A percentile compares a stretch with the other conserved stretches of the same genome.
Evolutionary conservation across 35 echinoderm and acorn worm species (phyloP).

Genomic region (Acanthaster planci): DNA sequence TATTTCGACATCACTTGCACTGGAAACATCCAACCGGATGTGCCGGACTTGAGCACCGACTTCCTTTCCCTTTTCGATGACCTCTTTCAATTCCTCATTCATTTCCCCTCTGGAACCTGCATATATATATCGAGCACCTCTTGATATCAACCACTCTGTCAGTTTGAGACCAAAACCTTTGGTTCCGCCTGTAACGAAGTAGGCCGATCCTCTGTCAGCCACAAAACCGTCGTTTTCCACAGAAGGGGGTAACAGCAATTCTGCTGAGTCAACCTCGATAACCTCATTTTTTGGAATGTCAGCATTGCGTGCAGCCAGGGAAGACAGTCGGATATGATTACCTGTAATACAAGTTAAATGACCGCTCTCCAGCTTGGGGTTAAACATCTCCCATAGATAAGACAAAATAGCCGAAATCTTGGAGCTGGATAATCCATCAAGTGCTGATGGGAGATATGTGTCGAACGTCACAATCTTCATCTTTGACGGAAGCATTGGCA

Average conservation of each 20-base stretch:
- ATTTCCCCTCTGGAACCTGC: conserved; percentile 30
- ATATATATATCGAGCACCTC: conserved; percentile 46
- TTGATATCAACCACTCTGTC: conserved; percentile 43
- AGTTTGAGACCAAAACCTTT: conserved; percentile 69
- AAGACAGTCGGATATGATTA: background rate
- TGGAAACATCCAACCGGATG: conserved; percentile 32
- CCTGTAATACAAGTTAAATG: background rate
- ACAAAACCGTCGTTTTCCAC: conserved; percentile 26
- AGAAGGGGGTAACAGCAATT: background rate
- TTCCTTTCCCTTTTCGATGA: background rate
- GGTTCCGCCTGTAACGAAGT: conserved; percentile 71
- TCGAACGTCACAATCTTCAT: background rate
- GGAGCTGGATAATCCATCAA: background rate
- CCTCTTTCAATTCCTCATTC: background rate
- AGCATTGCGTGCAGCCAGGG: background rate
- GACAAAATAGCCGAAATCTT: background rate
- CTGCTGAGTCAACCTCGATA: background rate
- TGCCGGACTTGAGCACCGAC: conserved; percentile 1
- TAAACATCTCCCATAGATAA: conserved; percentile 25
- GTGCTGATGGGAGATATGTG: background rate
- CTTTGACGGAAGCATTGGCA: background rate
- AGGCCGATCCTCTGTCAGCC: conserved; percentile 22
- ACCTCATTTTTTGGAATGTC: background rate
- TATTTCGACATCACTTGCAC: background rate
- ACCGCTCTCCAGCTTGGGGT: background rate